These are phyloP conservation scores for Drosophila stalkeri DNA, from an alignment of 2,888 invertebrate species.

Conservation along the genomic window DNA sequence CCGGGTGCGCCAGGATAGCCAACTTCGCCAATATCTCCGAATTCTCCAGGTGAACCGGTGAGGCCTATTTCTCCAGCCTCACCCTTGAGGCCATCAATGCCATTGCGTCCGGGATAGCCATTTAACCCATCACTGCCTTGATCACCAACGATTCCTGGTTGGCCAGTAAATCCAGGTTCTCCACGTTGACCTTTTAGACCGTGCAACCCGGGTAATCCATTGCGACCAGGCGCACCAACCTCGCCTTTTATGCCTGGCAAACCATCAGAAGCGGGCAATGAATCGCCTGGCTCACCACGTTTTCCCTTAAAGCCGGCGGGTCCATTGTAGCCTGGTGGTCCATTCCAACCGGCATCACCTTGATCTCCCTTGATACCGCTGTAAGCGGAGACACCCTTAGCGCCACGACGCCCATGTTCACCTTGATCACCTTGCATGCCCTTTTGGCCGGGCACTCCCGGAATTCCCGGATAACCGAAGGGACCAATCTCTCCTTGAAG, in stretches of 20 bases:
- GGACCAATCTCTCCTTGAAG: conserved; percentile 76
- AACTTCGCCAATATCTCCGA: conserved; percentile 86
- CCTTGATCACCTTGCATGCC: conserved; percentile 80
- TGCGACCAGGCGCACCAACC: conserved; percentile 87
- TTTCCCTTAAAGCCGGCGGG: conserved; percentile 85
- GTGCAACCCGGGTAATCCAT: conserved; percentile 85
- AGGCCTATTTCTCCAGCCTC: conserved; percentile 83
- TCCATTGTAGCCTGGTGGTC: conserved; percentile 84
- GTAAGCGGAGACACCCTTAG: conserved; percentile 87
- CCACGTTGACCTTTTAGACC: conserved; percentile 86
- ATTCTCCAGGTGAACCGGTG: conserved; percentile 86
- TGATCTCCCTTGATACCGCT: conserved; percentile 88
- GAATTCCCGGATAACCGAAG: conserved; percentile 73
- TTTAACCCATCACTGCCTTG: conserved; percentile 85
- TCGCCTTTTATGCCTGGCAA: conserved; percentile 87
- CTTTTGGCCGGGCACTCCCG: conserved; percentile 78
- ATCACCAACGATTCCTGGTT: conserved; percentile 85
- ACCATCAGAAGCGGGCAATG: conserved; percentile 86
- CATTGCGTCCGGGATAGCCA: conserved; percentile 84
- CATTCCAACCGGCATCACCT: conserved; percentile 86
- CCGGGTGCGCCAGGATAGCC: conserved; percentile 85
- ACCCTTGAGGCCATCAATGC: conserved; percentile 86
- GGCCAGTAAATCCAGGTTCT: conserved; percentile 87
- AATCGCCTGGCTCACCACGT: conserved; percentile 87
- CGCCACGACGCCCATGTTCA: conserved; percentile 67